Evolutionary conservation across 2,888 invertebrate genomes (phyloP).

Genomic region (Drosophila merina): DNA sequence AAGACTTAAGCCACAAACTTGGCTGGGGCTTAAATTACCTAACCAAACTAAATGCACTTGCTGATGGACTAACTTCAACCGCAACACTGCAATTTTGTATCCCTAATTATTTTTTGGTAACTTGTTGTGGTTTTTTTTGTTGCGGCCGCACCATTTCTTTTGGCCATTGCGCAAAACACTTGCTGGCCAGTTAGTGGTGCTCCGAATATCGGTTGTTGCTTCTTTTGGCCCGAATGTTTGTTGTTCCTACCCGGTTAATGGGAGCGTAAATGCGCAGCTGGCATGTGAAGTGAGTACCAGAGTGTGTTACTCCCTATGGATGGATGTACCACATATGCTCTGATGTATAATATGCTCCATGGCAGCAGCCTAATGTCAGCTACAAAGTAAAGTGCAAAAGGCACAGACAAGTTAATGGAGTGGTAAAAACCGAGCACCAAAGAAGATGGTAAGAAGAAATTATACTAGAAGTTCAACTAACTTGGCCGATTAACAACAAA

Average conservation of each 20-base stretch:
- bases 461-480: constrained; percentile 45
- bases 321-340: constrained; percentile 12
- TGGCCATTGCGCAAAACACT: constrained; percentile 72
- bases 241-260: constrained; percentile 70
- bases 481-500: constrained; percentile 22
- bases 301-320: constrained; percentile 33
- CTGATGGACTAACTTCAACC: constrained; percentile 20
- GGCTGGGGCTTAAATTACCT: background rate
- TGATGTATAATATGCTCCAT: constrained; percentile 7
- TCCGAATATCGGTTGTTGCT: constrained; percentile 11
- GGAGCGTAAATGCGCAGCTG: constrained; percentile 78
- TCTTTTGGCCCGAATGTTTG: constrained; percentile 39
- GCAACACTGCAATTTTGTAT: constrained; percentile 50
- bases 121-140: constrained; percentile 40
- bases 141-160: constrained; percentile 53
- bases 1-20: constrained; percentile 62
- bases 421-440: constrained; percentile 53
- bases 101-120: constrained; percentile 44
- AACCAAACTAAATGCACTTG: constrained; percentile 19
- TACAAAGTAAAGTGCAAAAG: constrained; percentile 69
- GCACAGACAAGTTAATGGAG: constrained; percentile 72
- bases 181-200: constrained; percentile 53
- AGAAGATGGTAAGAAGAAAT: constrained; percentile 25
- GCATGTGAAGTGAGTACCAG: constrained; percentile 64
- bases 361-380: constrained; percentile 69